Evolutionary conservation across 2,113 vertebrate species (phyloP), one percentile per base, ranked within the genome.

Genomic region (Brienomyrus brachyistius): DNA sequence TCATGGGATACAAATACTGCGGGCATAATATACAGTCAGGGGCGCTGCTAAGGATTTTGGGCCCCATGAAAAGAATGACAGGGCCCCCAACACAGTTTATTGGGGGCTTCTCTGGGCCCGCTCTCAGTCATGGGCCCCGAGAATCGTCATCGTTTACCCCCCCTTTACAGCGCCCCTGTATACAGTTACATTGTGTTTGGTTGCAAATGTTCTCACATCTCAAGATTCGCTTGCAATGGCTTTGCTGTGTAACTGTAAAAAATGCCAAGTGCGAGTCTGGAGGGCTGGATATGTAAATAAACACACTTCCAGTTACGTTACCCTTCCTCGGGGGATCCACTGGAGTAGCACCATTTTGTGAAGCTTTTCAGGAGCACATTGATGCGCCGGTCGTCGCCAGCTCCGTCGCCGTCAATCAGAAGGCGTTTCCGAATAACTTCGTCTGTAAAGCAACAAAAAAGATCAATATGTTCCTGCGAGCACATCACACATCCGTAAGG

Each of bases 361-460:
- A 99, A 99, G 92, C 97, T 99, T 94, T 99, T 99, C 56, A 99
- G 95, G 10, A 99, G 94, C 90, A 99, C 94, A 91, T 99, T 99
- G 91, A 99, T 99, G 35, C 98, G 94, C 45, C 98, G 95, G 91
- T 99, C 98, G 91, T 99, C 98, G 8, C 98, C 98, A 56, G 98
- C 98, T 27, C 98, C 98, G 54, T 99, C 98, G 31, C 98, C 98
- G 89, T 99, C 98, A 88, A 99, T 99, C 0, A 99, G 96, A 80
- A 99, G 98, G 40, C 98, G 96, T 89, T 99, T 99, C 83, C 98
- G 96, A 91, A 99, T 99, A 91, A 99, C 97, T 95, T 99, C 98
- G 88, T 98, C 97, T 98, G 59, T n/a, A 90, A 91, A 21, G 90
- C 1, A 74, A 62, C n/a, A n/a, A n/a, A 74, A 86, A 74, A 80